Conservation (phyloP, 2,888 invertebrate genomes). For the Apamea crenata region DNA sequence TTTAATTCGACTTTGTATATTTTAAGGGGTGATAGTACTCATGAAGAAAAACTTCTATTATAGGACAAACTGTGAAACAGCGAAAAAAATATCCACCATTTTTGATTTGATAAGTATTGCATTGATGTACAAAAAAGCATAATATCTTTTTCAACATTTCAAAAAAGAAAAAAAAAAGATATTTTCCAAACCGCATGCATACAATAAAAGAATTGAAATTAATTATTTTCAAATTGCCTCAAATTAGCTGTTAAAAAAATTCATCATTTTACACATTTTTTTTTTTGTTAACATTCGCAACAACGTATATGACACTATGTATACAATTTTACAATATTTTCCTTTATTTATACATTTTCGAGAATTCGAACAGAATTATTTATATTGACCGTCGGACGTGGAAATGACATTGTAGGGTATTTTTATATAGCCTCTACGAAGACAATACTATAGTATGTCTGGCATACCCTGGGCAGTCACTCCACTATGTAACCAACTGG, state of each 20-base stretch:
- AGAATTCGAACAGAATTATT: conserved; percentile 5
- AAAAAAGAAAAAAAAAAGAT: not conserved
- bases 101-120: not conserved
- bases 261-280: conserved; percentile 23
- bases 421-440: not conserved
- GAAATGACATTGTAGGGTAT: not conserved
- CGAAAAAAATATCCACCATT: not conserved
- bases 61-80: not conserved
- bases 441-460: not conserved
- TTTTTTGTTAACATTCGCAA: conserved; percentile 28
- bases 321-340: conserved; percentile 22
- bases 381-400: conserved; percentile 6
- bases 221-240: conserved; percentile 24
- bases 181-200: conserved; percentile 12
- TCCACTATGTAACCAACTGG: not conserved
- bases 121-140: not conserved
- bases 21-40: not conserved
- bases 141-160: not conserved
- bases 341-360: conserved; percentile 35
- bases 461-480: not conserved
- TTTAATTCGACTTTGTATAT: not conserved
- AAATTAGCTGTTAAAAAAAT: conserved; percentile 21
- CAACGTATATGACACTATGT: conserved; percentile 22
- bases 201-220: not conserved
- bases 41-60: not conserved